Evolutionary conservation across 2,113 vertebrate genomes (phyloP).

Genomic region (Apaloderma vittatum): DNA sequence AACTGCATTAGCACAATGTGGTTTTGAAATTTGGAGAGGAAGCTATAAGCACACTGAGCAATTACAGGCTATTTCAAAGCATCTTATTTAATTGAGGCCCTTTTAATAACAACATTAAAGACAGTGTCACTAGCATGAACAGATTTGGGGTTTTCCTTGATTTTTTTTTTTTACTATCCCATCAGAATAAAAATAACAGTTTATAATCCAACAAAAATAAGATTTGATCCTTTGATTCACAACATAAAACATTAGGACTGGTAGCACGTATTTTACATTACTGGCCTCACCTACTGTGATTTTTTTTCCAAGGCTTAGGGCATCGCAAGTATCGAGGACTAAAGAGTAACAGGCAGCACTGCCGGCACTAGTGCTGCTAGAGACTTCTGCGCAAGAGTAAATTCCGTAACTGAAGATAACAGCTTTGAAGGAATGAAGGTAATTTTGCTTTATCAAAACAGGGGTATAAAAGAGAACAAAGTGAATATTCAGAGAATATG

Average conservation of each 20-base stretch:
- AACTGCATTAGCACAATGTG: constrained; percentile 19
- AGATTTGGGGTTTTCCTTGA: neutral
- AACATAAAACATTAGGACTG: neutral
- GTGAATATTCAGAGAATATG: neutral
- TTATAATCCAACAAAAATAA: neutral
- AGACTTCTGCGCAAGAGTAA: neutral
- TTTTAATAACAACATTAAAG: neutral
- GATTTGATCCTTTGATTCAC: neutral
- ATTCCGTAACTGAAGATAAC: neutral
- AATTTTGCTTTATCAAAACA: neutral
- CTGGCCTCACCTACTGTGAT: neutral
- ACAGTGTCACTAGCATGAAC: neutral
- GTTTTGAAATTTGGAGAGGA: neutral
- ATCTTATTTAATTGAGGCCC: neutral
- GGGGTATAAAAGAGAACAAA: neutral
- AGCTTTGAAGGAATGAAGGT: neutral
- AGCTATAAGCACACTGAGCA: neutral
- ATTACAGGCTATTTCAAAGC: neutral
- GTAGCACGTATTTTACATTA: neutral
- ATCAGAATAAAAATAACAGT: neutral
- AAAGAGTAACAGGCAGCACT: neutral
- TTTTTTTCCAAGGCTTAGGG: neutral
- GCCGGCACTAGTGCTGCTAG: neutral
- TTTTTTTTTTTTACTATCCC: neutral
- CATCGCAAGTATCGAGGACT: neutral